These are phyloP conservation scores for Microvelia longipes DNA, from an alignment of 1,140 invertebrate genomes.

Conservation along the genomic window DNA sequence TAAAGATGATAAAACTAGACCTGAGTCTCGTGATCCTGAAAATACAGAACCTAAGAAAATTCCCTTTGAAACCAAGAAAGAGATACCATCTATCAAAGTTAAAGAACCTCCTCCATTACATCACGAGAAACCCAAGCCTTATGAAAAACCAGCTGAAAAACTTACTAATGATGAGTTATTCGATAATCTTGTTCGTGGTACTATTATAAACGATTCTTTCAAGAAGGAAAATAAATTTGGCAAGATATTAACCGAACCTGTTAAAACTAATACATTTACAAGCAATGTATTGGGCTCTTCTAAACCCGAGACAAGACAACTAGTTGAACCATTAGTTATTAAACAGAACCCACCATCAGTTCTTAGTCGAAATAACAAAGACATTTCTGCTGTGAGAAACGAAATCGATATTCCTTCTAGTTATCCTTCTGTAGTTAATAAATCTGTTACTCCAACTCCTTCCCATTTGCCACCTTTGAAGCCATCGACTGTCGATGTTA, in stretches of 20 bases:
- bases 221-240: neutral
- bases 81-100: too few relatives aligned
- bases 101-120: too few relatives aligned
- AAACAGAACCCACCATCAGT: neutral
- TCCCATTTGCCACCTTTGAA: too few relatives aligned
- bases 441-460: too few relatives aligned
- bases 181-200: neutral
- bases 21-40: slow-evolving; percentile 2
- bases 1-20: slow-evolving; percentile 6
- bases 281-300: neutral
- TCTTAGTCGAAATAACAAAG: too few relatives aligned
- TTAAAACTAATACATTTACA: too few relatives aligned
- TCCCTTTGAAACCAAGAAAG: neutral
- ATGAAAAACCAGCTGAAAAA: too few relatives aligned
- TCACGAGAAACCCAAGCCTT: too few relatives aligned
- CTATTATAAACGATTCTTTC: neutral
- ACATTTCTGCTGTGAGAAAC: too few relatives aligned
- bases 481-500: too few relatives aligned
- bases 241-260: neutral
- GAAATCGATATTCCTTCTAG: too few relatives aligned
- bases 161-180: neutral
- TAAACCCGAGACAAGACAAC: neutral
- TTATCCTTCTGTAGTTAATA: too few relatives aligned
- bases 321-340: neutral
- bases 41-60: neutral